Base-by-base conservation (phyloP, 2,888 invertebrate genomes). In the Odiellus spinosus region DNA sequence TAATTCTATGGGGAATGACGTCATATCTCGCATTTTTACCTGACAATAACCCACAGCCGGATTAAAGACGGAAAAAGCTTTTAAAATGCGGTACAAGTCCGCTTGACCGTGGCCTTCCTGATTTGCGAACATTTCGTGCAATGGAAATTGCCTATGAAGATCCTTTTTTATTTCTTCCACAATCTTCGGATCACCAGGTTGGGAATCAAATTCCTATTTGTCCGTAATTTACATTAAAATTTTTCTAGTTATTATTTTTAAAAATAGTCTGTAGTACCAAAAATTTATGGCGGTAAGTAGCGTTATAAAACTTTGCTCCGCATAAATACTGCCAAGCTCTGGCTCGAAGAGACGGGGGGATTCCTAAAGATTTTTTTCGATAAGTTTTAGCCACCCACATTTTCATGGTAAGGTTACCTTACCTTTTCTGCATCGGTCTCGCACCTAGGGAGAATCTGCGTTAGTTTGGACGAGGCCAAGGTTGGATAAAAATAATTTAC, bases 91-190 rank as follows among this genome's bases (percentile, higher is more conserved):
- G 66, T 84, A 87, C 42, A 90, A 70, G 64, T 88, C 88, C 61
- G 82, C 80, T 67, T 90, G 87, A 0, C 84, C 58, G 45, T 50
- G 51, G 11, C 57, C 57, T 51, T 66, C 63, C 50, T 42, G 42
- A 18, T 56, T 49, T 3, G 50, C 53, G 64, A 96, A 96, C 85
- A 96, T 88, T 70, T 95, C 93, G 64, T 96, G 96, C 64, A 85
- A 81, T 0, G 96, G 96, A 71, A 96, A 96, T 69, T 95, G 95
- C 44, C 90, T 70, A 67, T 93, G 88, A 49, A 96, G 76, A 67
- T 96, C 96, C 67, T 95, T 95, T 59, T 78, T 77, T 55, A 96
- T 96, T 62, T 96, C 96, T 57, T 91, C 93, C 59, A 90, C 77
- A 60, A 82, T 82, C 61, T 82, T 81, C 2, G 82, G 78, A 66